Evolutionary conservation across 1,140 invertebrate genomes (phyloP), one percentile per base, ranked within the genome.

Genomic region (Magallana ariakensis): DNA sequence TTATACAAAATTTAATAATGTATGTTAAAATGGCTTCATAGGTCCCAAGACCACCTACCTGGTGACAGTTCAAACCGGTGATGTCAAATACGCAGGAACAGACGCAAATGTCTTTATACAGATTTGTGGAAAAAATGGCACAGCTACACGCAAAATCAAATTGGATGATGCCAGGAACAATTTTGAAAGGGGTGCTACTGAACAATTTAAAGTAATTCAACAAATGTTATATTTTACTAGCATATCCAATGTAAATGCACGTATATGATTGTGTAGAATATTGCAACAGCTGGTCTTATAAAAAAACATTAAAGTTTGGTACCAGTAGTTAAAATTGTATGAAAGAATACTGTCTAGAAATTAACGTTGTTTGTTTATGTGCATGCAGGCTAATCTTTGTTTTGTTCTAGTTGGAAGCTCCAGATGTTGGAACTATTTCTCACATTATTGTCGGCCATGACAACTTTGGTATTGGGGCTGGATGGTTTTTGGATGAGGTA

Each of bases 21-120:
- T 46, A 46, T 46, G 33, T 46, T 46, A 46, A 46, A 46, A 46
- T 46, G 33, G 2, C 33, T 70, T 46, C 33, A 1, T 87, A 93
- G 92, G 92, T 16, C 87, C 85, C 10, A 88, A 88, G 9, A 90
- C 90, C 15, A 91, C 87, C 22, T 95, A 94, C 85, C 62, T 91
- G 58, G 92, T 95, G 46, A 89, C 85, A 7, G 91, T 94, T n/a
- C 92, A 91, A 82, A 95, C 94, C 1, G 94, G 94, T 9, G 92
- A 95, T 89, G 88, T 92, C 16, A 88, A 90, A 19, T 93, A 91
- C 87, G 94, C 93, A 56, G 94, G 94, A 16, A 94, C 94, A 22
- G 93, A 94, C 88, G 93, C 94, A 6, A 94, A 94, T 89, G 94
- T 94, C 5, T 94, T 93, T 87, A 91, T 94, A 22, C 90, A 93